Evolutionary conservation across 2,888 invertebrate species (phyloP).

Genomic region (Nematopogon swammerdamellus): DNA sequence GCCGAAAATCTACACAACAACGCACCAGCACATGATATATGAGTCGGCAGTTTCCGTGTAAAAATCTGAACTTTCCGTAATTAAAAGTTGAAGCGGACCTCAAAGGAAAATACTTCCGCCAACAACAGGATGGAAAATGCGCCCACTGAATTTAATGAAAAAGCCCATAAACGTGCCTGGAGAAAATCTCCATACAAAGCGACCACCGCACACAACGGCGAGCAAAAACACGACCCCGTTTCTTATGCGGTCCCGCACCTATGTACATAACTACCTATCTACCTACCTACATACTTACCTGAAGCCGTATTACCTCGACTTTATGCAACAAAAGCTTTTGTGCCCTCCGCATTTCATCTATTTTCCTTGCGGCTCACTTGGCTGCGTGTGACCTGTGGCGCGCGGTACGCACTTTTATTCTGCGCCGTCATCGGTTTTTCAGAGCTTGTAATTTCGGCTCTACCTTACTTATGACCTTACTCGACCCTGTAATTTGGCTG

Average conservation of each 20-base stretch:
- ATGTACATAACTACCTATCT: too few relatives aligned
- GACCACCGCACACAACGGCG: neutral
- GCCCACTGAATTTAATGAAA: neutral
- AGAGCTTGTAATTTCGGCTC: neutral
- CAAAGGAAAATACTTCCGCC: too few relatives aligned
- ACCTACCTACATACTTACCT: neutral
- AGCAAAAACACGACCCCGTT: constrained; percentile 5
- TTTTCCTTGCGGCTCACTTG: too few relatives aligned
- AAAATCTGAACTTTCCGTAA: too few relatives aligned
- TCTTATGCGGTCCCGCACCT: neutral
- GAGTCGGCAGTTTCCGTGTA: too few relatives aligned
- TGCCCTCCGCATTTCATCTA: too few relatives aligned
- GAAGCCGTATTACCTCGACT: neutral
- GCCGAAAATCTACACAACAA: too few relatives aligned
- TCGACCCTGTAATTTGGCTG: neutral
- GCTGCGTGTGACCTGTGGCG: too few relatives aligned
- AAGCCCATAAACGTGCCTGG: neutral
- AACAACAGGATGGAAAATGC: neutral
- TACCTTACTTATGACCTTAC: neutral
- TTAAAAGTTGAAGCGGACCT: too few relatives aligned
- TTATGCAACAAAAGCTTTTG: neutral
- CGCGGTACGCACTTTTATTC: neutral
- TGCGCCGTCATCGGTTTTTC: neutral
- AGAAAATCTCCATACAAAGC: neutral
- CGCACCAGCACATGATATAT: too few relatives aligned